Percentiles rank a stretch among this genome's conserved stretches.
These are phyloP conservation scores for Antitype chi DNA, from an alignment of 2,888 invertebrate genomes.

Conservation along the genomic window DNA sequence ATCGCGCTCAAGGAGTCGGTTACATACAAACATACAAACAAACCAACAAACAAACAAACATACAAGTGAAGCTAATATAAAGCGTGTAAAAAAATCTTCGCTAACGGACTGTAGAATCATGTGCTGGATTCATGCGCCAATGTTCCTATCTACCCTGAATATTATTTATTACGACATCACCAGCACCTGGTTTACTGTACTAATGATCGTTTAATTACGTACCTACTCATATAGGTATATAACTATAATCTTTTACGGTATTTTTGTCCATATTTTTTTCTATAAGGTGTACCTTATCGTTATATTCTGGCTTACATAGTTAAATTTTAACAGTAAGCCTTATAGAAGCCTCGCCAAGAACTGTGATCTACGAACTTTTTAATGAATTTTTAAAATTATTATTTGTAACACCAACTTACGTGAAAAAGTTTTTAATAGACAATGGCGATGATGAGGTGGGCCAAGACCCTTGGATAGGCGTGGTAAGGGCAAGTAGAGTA, in stretches of 20 bases:
- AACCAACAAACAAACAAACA: too few relatives aligned
- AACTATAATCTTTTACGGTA: background rate
- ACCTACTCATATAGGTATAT: background rate
- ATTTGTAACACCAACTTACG: too few relatives aligned
- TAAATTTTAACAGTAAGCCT: constrained; percentile 11
- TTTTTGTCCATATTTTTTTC: background rate
- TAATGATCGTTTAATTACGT: constrained; percentile 11
- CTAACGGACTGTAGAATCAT: too few relatives aligned
- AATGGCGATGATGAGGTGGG: background rate
- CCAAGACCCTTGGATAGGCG: background rate
- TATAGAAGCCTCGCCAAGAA: background rate
- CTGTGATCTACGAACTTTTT: background rate
- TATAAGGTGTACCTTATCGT: background rate
- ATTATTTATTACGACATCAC: constrained; percentile 19
- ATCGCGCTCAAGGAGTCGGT: too few relatives aligned
- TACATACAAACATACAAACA: too few relatives aligned
- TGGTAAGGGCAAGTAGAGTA: background rate
- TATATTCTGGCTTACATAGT: constrained; percentile 4
- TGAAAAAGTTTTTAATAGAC: too few relatives aligned
- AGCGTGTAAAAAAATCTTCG: too few relatives aligned
- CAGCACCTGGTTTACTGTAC: constrained; percentile 19
- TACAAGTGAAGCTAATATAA: too few relatives aligned
- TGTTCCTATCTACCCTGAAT: too few relatives aligned
- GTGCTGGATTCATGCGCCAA: too few relatives aligned
- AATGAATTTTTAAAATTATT: too few relatives aligned